Evolutionary conservation across 2,797 vertebrate species (phyloP), one percentile per base, ranked within the genome.

Genomic region (Rhabdomys pumilio): DNA sequence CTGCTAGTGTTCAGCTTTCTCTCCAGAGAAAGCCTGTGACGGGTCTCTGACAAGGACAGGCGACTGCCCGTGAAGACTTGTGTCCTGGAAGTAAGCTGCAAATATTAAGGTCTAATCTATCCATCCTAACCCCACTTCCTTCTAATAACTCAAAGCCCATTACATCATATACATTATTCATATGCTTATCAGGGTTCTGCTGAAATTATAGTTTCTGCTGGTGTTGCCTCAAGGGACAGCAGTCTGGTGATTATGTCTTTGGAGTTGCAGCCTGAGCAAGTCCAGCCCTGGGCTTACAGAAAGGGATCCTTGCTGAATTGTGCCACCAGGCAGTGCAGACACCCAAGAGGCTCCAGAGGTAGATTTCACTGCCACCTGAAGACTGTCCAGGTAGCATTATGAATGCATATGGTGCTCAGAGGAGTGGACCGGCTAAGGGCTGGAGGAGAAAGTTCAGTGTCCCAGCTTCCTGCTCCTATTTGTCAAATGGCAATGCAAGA

Each of bases 121-220:
- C 88, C 34, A 0, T 14, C 50, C 3, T 31, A 91, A 44, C 14
- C n/a, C 34, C 9, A 89, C 44, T 79, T 38, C 82, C 50, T 44
- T 86, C n/a, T 93, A 57, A 50, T 75, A 38, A 79, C 31, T 53
- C 15, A 79, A 65, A 84, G 57, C 44, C 80, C 69, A 72, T 90
- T 89, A 73, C 4, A 13, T 63, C 5, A 0, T 26, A 38, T 90
- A 29, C 29, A 73, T 94, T 88, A 95, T 96, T 93, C 77, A 85
- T 83, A 6, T 3, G 15, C 22, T 47, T 91, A 14, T 81, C 75
- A 89, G 1, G 34, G 11, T 38, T 76, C 72, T 34, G 61, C 63
- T n/a, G 61, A 86, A 75, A 93, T 82, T 67, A 14, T 79, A 20
- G 88, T 96, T 97, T 85, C 73, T 95, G 4, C 59, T 44, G 75